Evolutionary conservation across 2,888 invertebrate genomes (phyloP).

Genomic region (Stramonita haemastoma): DNA sequence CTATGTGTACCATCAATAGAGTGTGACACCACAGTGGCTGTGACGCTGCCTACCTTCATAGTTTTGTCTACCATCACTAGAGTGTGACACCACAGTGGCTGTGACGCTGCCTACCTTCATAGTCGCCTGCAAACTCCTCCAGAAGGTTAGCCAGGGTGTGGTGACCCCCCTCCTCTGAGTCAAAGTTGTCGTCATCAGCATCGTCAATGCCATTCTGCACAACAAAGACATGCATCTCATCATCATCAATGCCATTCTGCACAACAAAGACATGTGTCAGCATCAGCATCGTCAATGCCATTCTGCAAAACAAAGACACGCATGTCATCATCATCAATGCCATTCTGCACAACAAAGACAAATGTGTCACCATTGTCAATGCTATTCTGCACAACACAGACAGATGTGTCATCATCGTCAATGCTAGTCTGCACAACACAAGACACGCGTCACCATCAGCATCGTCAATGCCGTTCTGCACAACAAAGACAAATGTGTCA

Average conservation of each 20-base stretch:
- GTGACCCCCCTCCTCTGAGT: slow-evolving; percentile 66
- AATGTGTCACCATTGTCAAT: no score
- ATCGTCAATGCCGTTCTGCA: slow-evolving; percentile 36
- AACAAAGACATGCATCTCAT: not conserved
- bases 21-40: no score
- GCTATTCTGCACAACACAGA: no score
- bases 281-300: slow-evolving; percentile 61
- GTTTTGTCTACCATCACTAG: not conserved
- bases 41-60: slow-evolving; percentile 48
- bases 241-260: no score
- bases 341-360: no score
- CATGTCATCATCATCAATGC: no score
- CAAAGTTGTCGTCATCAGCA: slow-evolving; percentile 77
- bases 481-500: no score
- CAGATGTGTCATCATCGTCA: no score
- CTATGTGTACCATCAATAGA: no score
- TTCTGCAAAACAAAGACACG: slow-evolving; percentile 28
- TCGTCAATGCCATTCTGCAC: slow-evolving; percentile 35
- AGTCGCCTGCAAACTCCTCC: slow-evolving; percentile 63
- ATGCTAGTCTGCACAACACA: no score
- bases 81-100: no score
- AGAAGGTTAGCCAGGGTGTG: slow-evolving; percentile 67
- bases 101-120: slow-evolving; percentile 46
- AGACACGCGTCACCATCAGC: slow-evolving; percentile 76
- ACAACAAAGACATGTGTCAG: slow-evolving; percentile 70